Percentiles rank a stretch among this genome's conserved stretches.
Evolutionary conservation across 2,888 invertebrate genomes (phyloP).

Genomic region (Dichetophora obliterata): DNA sequence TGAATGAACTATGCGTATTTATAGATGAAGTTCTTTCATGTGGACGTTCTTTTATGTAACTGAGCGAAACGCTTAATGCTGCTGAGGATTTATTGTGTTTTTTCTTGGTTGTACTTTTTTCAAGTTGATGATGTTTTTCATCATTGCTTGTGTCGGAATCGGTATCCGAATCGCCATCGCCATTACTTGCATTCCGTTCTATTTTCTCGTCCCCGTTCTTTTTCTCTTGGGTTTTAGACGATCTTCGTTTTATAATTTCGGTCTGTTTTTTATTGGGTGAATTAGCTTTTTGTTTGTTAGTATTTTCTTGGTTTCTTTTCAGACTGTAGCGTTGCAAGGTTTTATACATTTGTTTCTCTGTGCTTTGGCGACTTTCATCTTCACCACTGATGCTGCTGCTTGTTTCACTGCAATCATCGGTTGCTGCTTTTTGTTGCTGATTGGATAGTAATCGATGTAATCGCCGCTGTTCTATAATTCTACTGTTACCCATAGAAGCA

Average conservation of each 20-base stretch:
- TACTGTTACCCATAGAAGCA: neutral
- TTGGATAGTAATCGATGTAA: neutral
- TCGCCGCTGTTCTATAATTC: neutral
- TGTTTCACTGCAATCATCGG: neutral
- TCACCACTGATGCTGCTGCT: neutral
- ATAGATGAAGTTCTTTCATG: conserved; percentile 13
- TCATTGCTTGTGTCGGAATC: neutral
- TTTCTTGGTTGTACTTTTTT: no score
- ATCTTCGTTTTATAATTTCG: neutral
- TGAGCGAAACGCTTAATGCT: conserved; percentile 49
- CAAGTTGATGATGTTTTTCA: neutral
- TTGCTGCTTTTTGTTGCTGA: no score
- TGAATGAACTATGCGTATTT: conserved; percentile 50
- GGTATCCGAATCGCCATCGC: neutral
- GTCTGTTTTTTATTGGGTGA: no score
- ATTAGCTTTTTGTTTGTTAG: neutral
- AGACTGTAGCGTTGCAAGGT: neutral
- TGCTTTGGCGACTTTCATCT: neutral
- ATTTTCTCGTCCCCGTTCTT: conserved; percentile 29
- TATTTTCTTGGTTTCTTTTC: neutral
- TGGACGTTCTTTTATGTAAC: conserved; percentile 41
- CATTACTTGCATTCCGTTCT: neutral
- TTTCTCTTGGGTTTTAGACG: neutral
- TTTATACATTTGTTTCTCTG: neutral
- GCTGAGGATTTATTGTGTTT: neutral